A percentile compares a stretch with the other conserved stretches of the same genome.
Conservation (phyloP, 2,797 vertebrate genomes). For the Gephyroberyx darwinii region DNA sequence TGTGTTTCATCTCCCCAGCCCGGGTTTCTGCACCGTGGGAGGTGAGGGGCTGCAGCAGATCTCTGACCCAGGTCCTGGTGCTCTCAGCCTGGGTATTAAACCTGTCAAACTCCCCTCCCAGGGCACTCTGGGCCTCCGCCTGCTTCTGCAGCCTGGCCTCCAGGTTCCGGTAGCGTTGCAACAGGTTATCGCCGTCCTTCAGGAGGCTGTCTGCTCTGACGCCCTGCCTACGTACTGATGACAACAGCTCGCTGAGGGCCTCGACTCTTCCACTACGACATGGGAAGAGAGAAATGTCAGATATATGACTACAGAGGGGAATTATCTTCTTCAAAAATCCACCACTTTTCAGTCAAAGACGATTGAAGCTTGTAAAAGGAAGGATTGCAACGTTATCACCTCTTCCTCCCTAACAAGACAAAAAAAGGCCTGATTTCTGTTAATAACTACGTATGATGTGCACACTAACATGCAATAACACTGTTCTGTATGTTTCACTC, state of each 20-base stretch:
- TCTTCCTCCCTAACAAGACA: too few species aligned
- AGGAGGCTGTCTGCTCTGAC: constrained; percentile 80
- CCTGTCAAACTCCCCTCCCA: constrained; percentile 63
- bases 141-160: constrained; percentile 68
- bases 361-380: too few species aligned
- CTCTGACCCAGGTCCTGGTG: constrained; percentile 80
- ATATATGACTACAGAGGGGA: too few species aligned
- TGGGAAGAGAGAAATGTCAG: neutral
- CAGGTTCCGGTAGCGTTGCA: constrained; percentile 82
- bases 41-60: constrained; percentile 76
- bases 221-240: constrained; percentile 81
- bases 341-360: too few species aligned
- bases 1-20: constrained; percentile 74
- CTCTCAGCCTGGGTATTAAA: constrained; percentile 76
- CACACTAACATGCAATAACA: too few species aligned
- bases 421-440: too few species aligned
- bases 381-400: too few species aligned
- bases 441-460: too few species aligned
- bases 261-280: constrained; percentile 79
- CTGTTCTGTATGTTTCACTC: too few species aligned
- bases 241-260: constrained; percentile 76
- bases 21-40: constrained; percentile 58
- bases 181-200: constrained; percentile 77
- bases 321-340: too few species aligned
- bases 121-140: constrained; percentile 54